Conservation (phyloP, 2,888 invertebrate genomes). For the Bombyx huttoni region DNA sequence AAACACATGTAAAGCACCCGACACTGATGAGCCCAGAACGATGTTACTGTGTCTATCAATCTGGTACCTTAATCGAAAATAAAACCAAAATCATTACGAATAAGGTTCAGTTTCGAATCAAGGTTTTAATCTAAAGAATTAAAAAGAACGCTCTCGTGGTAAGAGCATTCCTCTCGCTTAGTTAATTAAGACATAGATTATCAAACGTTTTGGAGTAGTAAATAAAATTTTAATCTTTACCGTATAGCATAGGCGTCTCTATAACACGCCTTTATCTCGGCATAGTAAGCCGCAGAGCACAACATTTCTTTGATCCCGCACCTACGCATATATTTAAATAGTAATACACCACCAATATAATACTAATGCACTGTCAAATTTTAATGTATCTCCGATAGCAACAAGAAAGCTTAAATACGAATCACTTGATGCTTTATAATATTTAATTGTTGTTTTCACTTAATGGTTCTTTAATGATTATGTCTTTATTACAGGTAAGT, state of each 20-base stretch:
- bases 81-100: background rate
- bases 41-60: constrained; percentile 14
- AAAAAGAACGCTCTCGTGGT: constrained; percentile 20
- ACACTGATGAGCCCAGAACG: constrained; percentile 35
- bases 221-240: constrained; percentile 68
- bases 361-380: constrained; percentile 68
- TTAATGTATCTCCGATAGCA: constrained; percentile 52
- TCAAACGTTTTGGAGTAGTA: constrained; percentile 67
- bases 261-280: constrained; percentile 59
- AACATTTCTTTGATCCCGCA: constrained; percentile 63
- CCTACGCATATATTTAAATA: constrained; percentile 53
- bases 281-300: constrained; percentile 54
- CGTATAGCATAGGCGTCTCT: constrained; percentile 58
- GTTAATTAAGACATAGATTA: constrained; percentile 73
- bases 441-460: constrained; percentile 21
- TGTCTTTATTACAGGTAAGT: constrained; percentile 39
- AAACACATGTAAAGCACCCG: constrained; percentile 57
- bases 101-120: constrained; percentile 12
- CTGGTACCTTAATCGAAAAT: background rate
- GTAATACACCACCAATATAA: constrained; percentile 47
- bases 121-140: constrained; percentile 2
- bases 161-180: constrained; percentile 49
- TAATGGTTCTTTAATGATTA: constrained; percentile 25
- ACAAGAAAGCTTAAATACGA: constrained; percentile 30
- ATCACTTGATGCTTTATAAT: constrained; percentile 14